A percentile compares a stretch with the other conserved stretches of the same genome.
phyloP scores from a whole-genome alignment of 1,140 invertebrate genomes.

The Drosophila ohnishii region DNA sequence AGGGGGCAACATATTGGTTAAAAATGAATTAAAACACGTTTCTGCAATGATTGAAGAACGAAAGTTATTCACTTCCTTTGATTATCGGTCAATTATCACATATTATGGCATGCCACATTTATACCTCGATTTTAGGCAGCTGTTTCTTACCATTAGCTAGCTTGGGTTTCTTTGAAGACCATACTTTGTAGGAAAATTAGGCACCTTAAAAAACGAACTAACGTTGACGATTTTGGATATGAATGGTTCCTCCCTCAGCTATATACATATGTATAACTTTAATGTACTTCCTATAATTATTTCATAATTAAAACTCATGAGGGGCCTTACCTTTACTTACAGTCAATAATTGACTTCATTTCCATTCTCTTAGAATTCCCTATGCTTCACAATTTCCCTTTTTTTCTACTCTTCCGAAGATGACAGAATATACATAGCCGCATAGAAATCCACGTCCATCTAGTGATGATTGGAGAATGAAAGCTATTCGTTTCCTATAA shows the following conservation, averaged over 20 bases:
- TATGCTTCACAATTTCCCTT: not conserved
- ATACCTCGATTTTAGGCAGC: slow-evolving; percentile 8
- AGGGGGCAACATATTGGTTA: slow-evolving; percentile 12
- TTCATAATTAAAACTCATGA: not conserved
- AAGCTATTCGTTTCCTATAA: slow-evolving; percentile 49
- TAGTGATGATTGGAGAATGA: slow-evolving; percentile 18
- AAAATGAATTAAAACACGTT: slow-evolving; percentile 37
- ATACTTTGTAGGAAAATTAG: not conserved
- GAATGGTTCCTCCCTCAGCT: not conserved
- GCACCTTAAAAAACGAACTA: not conserved
- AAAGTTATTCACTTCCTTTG: slow-evolving; percentile 46
- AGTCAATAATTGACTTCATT: not conserved
- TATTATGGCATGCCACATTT: slow-evolving; percentile 53
- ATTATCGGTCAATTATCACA: slow-evolving; percentile 38
- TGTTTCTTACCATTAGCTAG: not conserved
- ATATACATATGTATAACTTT: not conserved
- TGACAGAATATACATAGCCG: slow-evolving; percentile 1
- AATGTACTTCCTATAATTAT: not conserved
- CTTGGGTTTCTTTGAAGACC: not conserved
- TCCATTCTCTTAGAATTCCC: not conserved
- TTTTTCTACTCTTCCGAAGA: not conserved
- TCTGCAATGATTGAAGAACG: slow-evolving; percentile 19
- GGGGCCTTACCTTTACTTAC: not conserved
- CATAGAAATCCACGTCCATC: slow-evolving; percentile 1
- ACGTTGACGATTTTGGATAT: not conserved